Evolutionary conservation across 2,888 invertebrate genomes (phyloP), one percentile per base, ranked within the genome.

Genomic region (Ectropis crepuscularia): DNA sequence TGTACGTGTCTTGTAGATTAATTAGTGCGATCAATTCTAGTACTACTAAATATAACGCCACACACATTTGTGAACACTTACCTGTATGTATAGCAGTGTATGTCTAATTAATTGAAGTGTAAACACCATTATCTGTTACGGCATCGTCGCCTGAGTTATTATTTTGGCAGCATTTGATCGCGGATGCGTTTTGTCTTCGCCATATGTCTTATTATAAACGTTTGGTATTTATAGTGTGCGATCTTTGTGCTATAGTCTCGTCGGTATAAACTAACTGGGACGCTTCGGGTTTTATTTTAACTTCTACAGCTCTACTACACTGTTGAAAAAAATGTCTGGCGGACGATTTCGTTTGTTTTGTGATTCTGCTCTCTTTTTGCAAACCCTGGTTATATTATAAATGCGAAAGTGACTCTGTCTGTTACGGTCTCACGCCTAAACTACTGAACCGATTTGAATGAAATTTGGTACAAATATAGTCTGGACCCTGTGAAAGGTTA

Each of bases 181-280:
- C 87, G 86, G 87, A 88, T 88, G 86, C 84, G 81, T 86, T 89
- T 87, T 86, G 86, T 86, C 78, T 86, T 80, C 69, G 74, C 76
- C 80, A 77, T 82, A 79, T 73, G 76, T 78, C 74, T 76, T 75
- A 48, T 57, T 54, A 76, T 69, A 74, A 69, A 76, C 72, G 62
- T 65, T 70, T 73, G 76, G 81, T 89, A 89, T 89, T 89, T 85
- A 88, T 88, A 90, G 87, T 82, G 74, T 83, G 74, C 74, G 73
- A 60, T 64, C 55, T 55, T 50, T 64, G 41, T 50, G 41, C 77
- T 78, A 81, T 86, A 82, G 81, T 79, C 82, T 82, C 79, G 81
- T 81, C 82, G 86, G 85, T 84, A 78, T 77, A 76, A 77, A 75
- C 76, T 84, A 88, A 88, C 85, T 89, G 72, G 90, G 87, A 85